phyloP scores from a whole-genome alignment of 1,140 invertebrate species.

The Temnothorax longispinosus region DNA sequence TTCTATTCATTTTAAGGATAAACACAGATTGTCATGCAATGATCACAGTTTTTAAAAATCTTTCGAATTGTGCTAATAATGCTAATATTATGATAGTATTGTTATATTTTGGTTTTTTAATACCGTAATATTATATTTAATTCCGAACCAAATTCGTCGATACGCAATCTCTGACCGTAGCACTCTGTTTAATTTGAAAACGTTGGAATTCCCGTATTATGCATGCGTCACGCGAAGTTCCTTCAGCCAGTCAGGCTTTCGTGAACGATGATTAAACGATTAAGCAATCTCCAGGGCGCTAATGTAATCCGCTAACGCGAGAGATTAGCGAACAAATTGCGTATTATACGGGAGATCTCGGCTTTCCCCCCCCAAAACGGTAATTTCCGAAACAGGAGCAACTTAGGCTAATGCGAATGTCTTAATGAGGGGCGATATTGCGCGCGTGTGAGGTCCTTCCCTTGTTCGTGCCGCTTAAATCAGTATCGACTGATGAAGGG shows the following conservation, averaged over 20 bases:
- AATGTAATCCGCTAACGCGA: slow-evolving; percentile 25
- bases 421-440: slow-evolving; percentile 47
- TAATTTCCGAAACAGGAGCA: slow-evolving; percentile 31
- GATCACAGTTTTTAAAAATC: neutral
- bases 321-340: slow-evolving; percentile 52
- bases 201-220: slow-evolving; percentile 8
- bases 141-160: neutral
- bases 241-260: slow-evolving; percentile 9
- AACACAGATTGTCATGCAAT: neutral
- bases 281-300: slow-evolving; percentile 45
- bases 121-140: neutral
- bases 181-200: neutral
- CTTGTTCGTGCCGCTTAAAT: slow-evolving; percentile 2
- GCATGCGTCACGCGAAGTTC: slow-evolving; percentile 28
- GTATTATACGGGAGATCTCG: slow-evolving; percentile 32
- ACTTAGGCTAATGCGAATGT: slow-evolving; percentile 49
- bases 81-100: neutral
- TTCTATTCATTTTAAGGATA: neutral
- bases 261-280: slow-evolving; percentile 52
- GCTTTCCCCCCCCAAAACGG: neutral
- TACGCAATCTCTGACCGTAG: neutral
- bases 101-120: neutral
- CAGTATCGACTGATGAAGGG: neutral
- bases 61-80: neutral
- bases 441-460: neutral